Base-by-base conservation (phyloP, 2,113 vertebrate genomes). In the Syngnathus typhle region DNA sequence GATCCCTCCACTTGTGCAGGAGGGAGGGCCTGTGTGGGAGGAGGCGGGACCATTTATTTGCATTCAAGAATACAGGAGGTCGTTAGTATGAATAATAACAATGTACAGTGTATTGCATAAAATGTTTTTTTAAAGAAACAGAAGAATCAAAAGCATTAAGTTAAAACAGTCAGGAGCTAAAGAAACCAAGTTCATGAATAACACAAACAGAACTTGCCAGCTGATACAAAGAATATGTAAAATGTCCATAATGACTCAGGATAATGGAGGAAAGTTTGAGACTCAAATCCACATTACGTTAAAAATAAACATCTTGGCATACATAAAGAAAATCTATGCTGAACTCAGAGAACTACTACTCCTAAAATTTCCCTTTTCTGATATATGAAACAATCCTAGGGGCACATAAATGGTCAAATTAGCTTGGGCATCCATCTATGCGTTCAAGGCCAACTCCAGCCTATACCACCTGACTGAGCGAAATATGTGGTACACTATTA, bases 1-100 rank as follows among this genome's bases (percentile, higher is more conserved):
- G 71, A 69, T 32, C 73, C 56, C 0, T 75, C 82, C 71, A 27
- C 67, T 11, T 68, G 64, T 18, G 68, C 47, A 37, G 71, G 41
- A 49, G 65, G 56, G n/a, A 70, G 44, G 60, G 78, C 83, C 89
- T 91, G 78, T 51, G 56, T 64, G 27, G 67, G 69, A 54, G 65
- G 39, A 23, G 43, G 66, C 5, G 2, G 51, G 64, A 62, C 49
- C 12, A 46, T 59, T 43, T n/a, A 54, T 59, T 65, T 37, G 59
- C 18, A 60, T 12, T 38, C 2, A 43, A 43, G 9, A 55, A 61
- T 7, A 67, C 16, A 67, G 64, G 12, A 19, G 2, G 21, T 27
- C 59, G 37, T 38, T n/a, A 32, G 27, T 16, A 60, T 63, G 52
- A 5, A 36, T 18, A 32, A 18, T 4, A n/a, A 27, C 13, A 44